Evolutionary conservation across 2,888 invertebrate genomes (phyloP), one percentile per base, ranked within the genome.

Genomic region (Galerucella nymphaeae): DNA sequence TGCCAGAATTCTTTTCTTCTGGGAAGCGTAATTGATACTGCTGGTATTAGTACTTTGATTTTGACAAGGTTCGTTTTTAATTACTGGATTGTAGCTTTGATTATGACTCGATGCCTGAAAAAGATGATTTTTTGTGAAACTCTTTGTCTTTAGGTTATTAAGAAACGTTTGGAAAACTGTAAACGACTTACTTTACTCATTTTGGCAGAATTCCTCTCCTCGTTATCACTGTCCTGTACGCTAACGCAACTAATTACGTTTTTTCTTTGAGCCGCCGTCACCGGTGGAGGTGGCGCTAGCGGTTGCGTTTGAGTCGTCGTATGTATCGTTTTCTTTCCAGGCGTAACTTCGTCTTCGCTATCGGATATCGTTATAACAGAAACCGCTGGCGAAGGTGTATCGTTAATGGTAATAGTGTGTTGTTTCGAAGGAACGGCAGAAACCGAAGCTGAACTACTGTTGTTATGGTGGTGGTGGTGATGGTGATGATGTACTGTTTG

Each of bases 351-450:
- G 84, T 97, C 97, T 84, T 97, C 97, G 81, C 96, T 97, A 85
- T 98, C 98, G 18, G 95, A 96, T 82, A 97, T 96, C 57, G 97
- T 98, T 83, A 98, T 98, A 80, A 98, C 96, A 71, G 97, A 96
- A 65, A 95, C 96, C 59, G 96, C 94, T 3, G 97, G 97, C 42
- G 97, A 97, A 1, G 98, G 98, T 38, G 98, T 96, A 87, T 97
- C 97, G 79, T 96, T 92, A 82, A 98, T 97, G 71, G 97, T 97
- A 84, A 98, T 97, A 16, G 97, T 97, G 84, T 95, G 96, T 81
- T 94, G 93, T 61, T 90, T 87, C 53, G 86, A 86, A 62, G 86
- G 83, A 1, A 55, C 68, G 6, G 61, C 71, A 63, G 86, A 83
- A 2, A 62, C 63, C 14, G 72, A 38, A 9, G 38, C 23, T 5